Evolutionary conservation across 1,140 invertebrate genomes (phyloP).

Genomic region (Drosophila jambulina): DNA sequence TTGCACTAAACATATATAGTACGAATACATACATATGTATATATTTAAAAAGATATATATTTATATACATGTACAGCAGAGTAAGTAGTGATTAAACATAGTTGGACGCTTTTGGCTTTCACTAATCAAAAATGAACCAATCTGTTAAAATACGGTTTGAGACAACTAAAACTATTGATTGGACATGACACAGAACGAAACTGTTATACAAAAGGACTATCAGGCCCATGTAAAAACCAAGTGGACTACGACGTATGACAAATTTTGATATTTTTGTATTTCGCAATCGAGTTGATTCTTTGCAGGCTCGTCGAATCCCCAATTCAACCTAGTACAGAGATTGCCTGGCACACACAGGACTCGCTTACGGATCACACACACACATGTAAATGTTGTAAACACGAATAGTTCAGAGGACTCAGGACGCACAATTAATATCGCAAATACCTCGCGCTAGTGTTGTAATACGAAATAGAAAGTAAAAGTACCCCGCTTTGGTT

Average conservation of each 20-base stretch:
- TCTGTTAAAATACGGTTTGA: conserved; percentile 24
- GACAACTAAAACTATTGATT: conserved; percentile 24
- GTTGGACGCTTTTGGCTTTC: conserved; percentile 53
- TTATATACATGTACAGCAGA: conserved; percentile 23
- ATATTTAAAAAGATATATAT: conserved; percentile 17
- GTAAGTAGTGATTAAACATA: conserved; percentile 60
- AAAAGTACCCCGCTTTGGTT: conserved; percentile 29
- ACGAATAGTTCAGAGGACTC: conserved; percentile 15
- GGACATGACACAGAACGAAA: conserved; percentile 33
- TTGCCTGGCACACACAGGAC: conserved; percentile 45
- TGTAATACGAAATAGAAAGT: conserved; percentile 27
- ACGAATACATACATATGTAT: conserved; percentile 31
- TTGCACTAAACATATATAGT: conserved; percentile 72
- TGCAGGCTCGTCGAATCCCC: neutral
- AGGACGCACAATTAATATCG: conserved; percentile 37
- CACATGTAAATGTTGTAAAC: conserved; percentile 17
- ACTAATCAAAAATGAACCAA: conserved; percentile 70
- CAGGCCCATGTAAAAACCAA: conserved; percentile 4
- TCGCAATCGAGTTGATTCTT: conserved; percentile 3
- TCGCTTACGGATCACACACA: conserved; percentile 50
- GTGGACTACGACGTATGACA: conserved; percentile 4
- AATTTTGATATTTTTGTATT: conserved; percentile 9
- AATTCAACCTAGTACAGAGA: conserved; percentile 55
- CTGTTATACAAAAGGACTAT: conserved; percentile 32
- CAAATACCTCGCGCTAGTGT: conserved; percentile 64